A percentile compares a stretch with the other conserved stretches of the same genome.
Evolutionary conservation across 2,113 vertebrate genomes (phyloP).

Genomic region (Morone saxatilis): DNA sequence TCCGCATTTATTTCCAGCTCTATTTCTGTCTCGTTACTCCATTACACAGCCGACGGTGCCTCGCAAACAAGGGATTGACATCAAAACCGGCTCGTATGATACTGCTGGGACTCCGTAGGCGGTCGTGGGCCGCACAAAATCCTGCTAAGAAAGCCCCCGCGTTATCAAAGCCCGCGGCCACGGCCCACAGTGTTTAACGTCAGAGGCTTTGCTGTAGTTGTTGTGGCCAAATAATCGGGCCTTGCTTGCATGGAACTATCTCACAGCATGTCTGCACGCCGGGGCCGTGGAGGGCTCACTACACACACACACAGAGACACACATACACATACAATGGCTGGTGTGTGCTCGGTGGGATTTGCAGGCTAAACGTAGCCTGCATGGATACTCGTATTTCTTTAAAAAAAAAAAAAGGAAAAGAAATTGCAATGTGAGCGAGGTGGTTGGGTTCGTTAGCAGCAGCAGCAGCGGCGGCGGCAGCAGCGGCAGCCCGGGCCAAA

Average conservation of each 20-base stretch:
- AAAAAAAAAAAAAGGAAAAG: background rate
- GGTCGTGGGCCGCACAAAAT: slow-evolving; percentile 38
- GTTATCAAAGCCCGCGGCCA: slow-evolving; percentile 2
- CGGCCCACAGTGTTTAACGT: background rate
- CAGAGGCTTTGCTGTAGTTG: slow-evolving; percentile 40
- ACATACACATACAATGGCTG: slow-evolving; percentile 46
- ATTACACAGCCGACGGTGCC: slow-evolving; percentile 31
- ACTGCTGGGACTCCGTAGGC: slow-evolving; percentile 5
- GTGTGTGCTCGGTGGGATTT: slow-evolving; percentile 47
- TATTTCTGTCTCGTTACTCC: slow-evolving; percentile 64
- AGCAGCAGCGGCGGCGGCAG: background rate
- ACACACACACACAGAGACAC: slow-evolving; percentile 22
- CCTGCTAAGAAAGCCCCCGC: slow-evolving; percentile 19
- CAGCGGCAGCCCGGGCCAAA: slow-evolving; percentile 20
- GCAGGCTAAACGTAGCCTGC: slow-evolving; percentile 11
- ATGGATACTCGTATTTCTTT: background rate
- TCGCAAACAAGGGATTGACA: slow-evolving; percentile 41
- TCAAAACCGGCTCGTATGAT: slow-evolving; percentile 24
- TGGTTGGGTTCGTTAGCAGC: slow-evolving; percentile 12
- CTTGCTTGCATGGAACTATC: slow-evolving; percentile 48
- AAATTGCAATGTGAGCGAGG: slow-evolving; percentile 13
- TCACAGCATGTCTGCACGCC: slow-evolving; percentile 61
- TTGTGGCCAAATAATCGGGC: slow-evolving; percentile 50
- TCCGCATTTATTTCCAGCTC: slow-evolving; percentile 68
- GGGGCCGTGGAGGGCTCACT: slow-evolving; percentile 21